Conservation (phyloP, 1,140 invertebrate genomes). For the Monochamus saltuarius region DNA sequence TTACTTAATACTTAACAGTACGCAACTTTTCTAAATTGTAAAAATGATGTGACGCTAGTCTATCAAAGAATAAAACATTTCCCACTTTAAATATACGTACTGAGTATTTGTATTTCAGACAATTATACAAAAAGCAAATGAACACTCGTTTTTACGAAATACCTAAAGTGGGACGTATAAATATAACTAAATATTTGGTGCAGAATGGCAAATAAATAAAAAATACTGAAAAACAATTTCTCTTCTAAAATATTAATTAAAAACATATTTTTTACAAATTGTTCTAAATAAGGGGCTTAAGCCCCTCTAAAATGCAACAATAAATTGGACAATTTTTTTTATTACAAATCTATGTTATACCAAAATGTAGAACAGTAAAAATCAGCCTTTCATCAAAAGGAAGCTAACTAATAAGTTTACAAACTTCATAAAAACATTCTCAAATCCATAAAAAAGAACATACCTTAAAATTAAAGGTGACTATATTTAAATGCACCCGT, state of each 20-base stretch:
- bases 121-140: too few species aligned
- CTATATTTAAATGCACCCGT: conserved; percentile 41
- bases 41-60: too few species aligned
- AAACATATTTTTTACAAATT: neutral
- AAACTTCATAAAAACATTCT: conserved; percentile 25
- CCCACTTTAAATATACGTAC: too few species aligned
- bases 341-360: neutral
- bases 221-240: conserved; percentile 2
- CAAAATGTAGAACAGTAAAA: conserved; percentile 27
- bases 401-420: conserved; percentile 37
- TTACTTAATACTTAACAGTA: too few species aligned
- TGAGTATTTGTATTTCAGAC: too few species aligned
- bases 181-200: conserved; percentile 20
- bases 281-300: neutral
- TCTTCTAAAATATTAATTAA: conserved; percentile 16
- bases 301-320: conserved; percentile 12
- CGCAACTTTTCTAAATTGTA: too few species aligned
- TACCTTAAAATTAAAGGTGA: conserved; percentile 38
- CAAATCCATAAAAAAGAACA: conserved; percentile 25
- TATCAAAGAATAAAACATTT: conserved; percentile 1
- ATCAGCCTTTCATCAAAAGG: conserved; percentile 41
- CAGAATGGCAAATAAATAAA: conserved; percentile 23
- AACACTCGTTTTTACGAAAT: neutral
- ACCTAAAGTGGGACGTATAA: conserved; percentile 6
- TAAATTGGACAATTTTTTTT: conserved; percentile 24